Percentiles rank a stretch among this genome's conserved stretches.
Evolutionary conservation across 2,797 vertebrate genomes (phyloP).

Genomic region (Pangasius macronema): DNA sequence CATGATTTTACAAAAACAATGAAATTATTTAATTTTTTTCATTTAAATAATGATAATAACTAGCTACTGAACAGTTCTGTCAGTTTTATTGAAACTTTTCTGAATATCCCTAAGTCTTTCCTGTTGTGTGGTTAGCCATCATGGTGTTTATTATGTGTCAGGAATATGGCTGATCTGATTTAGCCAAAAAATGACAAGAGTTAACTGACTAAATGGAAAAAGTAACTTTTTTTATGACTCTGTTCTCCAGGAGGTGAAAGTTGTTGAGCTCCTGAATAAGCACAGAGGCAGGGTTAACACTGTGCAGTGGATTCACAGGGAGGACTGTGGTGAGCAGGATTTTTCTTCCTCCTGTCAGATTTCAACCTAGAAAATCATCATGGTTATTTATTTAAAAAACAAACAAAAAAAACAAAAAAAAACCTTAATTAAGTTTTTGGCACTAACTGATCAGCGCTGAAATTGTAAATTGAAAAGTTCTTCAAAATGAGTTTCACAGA

Average conservation of each 20-base stretch:
- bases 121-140: not conserved
- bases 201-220: not conserved
- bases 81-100: not conserved
- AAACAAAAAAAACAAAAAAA: too few relatives aligned
- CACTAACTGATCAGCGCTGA: not conserved
- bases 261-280: conserved; percentile 79
- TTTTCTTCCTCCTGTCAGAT: not conserved
- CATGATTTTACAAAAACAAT: not conserved
- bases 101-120: not conserved
- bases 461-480: too few relatives aligned
- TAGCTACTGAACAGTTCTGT: not conserved
- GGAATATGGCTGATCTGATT: not conserved
- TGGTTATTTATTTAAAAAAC: not conserved
- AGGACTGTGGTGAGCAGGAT: conserved; percentile 81
- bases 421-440: not conserved
- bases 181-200: not conserved
- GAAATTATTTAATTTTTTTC: not conserved
- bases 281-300: conserved; percentile 86
- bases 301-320: conserved; percentile 82
- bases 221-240: not conserved
- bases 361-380: not conserved
- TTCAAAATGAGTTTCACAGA: not conserved
- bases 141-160: not conserved
- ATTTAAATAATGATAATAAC: not conserved
- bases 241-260: conserved; percentile 72